Evolutionary conservation across 2,113 vertebrate genomes (phyloP).

Genomic region (Cynocephalus volans): DNA sequence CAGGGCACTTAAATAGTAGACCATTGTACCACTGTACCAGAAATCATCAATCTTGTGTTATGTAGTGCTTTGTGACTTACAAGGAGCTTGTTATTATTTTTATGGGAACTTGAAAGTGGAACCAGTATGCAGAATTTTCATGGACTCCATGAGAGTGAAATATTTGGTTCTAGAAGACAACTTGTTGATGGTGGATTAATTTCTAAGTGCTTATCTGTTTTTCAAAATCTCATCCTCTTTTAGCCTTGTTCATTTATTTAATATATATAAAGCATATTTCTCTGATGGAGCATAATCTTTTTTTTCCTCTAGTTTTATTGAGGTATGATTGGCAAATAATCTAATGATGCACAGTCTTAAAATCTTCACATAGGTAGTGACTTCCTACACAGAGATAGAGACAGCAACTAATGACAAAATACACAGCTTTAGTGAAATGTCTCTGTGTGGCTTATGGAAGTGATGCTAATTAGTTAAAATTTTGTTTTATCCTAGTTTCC

Average conservation of each 20-base stretch:
- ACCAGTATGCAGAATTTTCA: neutral
- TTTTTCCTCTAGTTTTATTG: neutral
- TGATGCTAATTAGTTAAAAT: neutral
- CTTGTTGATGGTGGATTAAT: neutral
- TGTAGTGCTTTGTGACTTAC: neutral
- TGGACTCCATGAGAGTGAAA: neutral
- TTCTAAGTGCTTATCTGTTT: neutral
- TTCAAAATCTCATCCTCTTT: neutral
- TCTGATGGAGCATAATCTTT: neutral
- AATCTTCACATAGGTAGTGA: neutral
- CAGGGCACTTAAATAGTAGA: neutral
- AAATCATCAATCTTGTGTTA: neutral
- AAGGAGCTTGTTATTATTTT: neutral
- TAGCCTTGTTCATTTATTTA: neutral
- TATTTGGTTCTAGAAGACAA: neutral
- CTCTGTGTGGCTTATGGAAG: neutral
- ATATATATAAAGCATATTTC: neutral
- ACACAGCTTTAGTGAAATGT: neutral
- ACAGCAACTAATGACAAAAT: neutral
- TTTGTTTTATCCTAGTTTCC: neutral
- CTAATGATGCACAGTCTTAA: neutral
- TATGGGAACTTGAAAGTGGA: neutral
- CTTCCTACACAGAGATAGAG: neutral
- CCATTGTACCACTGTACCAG: neutral
- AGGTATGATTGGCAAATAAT: neutral